A percentile compares a stretch with the other conserved stretches of the same genome.
Conservation (phyloP, 2,113 vertebrate species). For the Bettongia penicillata region DNA sequence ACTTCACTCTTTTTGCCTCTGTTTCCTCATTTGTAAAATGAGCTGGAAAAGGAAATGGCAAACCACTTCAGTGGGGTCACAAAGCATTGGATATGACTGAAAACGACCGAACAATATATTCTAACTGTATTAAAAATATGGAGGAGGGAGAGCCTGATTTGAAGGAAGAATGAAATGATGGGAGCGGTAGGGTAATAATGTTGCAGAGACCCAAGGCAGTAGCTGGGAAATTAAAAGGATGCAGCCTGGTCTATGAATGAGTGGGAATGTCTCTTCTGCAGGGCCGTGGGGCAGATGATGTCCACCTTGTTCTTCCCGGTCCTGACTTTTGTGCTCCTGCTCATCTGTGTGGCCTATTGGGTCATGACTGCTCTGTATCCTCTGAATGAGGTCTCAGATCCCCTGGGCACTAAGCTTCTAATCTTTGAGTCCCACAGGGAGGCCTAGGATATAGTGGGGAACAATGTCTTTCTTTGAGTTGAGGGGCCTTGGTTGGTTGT, state of each 20-base stretch:
- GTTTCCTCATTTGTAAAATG: not conserved
- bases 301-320: slow-evolving; percentile 88
- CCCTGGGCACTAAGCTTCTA: not conserved
- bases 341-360: slow-evolving; percentile 93
- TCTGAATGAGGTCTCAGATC: slow-evolving; percentile 52
- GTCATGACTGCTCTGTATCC: slow-evolving; percentile 92
- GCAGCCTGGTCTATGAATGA: not conserved
- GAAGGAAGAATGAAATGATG: not conserved
- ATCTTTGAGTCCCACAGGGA: not conserved
- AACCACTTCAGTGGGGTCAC: not conserved
- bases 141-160: not conserved
- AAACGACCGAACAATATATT: not conserved
- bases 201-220: not conserved
- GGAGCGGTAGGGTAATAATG: not conserved
- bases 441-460: not conserved
- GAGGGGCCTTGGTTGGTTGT: not conserved
- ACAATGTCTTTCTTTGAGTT: not conserved
- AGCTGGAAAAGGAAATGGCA: not conserved
- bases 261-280: slow-evolving; percentile 66
- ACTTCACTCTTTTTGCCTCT: not conserved
- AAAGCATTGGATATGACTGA: not conserved
- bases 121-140: not conserved
- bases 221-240: not conserved
- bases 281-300: slow-evolving; percentile 91
- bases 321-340: slow-evolving; percentile 90